phyloP scores from a whole-genome alignment of 2,888 invertebrate species.

The Brachyopa scutellaris region DNA sequence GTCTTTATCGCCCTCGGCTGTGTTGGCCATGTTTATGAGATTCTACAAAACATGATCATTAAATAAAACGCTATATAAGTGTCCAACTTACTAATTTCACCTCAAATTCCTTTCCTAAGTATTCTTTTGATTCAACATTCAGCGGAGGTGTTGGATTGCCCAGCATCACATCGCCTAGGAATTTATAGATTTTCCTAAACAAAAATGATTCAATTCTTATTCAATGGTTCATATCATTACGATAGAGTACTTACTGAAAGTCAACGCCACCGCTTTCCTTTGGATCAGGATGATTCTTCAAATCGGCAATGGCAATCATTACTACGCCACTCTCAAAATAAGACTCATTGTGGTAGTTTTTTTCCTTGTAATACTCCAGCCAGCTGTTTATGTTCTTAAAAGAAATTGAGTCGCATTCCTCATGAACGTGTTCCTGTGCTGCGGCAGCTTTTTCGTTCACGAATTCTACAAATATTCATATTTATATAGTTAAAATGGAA shows the following conservation, averaged over 20 bases:
- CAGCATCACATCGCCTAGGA: slow-evolving; percentile 77
- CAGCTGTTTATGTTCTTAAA: slow-evolving; percentile 77
- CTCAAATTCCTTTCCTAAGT: slow-evolving; percentile 77
- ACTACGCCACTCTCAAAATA: slow-evolving; percentile 77
- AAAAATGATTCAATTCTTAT: not conserved
- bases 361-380: slow-evolving; percentile 75
- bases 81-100: slow-evolving; percentile 68
- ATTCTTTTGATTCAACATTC: slow-evolving; percentile 74
- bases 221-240: not conserved
- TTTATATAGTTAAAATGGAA: not conserved
- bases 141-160: slow-evolving; percentile 78
- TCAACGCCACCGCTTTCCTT: slow-evolving; percentile 57
- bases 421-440: slow-evolving; percentile 74
- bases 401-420: slow-evolving; percentile 76
- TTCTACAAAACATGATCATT: slow-evolving; percentile 14
- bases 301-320: slow-evolving; percentile 75
- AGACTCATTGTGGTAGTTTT: slow-evolving; percentile 72
- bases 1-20: slow-evolving; percentile 43
- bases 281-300: slow-evolving; percentile 75
- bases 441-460: slow-evolving; percentile 72
- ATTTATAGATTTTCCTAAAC: slow-evolving; percentile 77
- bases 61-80: no score
- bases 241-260: slow-evolving; percentile 54
- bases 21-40: slow-evolving; percentile 55
- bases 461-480: slow-evolving; percentile 73